phyloP scores from a whole-genome alignment of 2,888 invertebrate genomes.

The Eupithecia subfuscata region DNA sequence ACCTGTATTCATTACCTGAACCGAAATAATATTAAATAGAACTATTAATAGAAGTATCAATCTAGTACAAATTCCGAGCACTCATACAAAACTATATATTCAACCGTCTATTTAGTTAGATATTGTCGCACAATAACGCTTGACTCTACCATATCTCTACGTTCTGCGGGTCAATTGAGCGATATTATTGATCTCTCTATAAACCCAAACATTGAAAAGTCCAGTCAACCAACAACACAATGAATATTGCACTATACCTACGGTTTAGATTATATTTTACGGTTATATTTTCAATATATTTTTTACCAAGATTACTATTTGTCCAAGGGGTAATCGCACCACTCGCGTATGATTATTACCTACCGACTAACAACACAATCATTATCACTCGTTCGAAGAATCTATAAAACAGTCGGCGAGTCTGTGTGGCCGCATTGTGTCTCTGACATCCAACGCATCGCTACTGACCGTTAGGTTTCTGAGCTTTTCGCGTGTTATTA shows the following conservation, averaged over 20 bases:
- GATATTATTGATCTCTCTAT: neutral
- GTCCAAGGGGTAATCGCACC: slow-evolving; percentile 30
- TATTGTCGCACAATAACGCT: neutral
- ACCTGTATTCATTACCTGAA: neutral
- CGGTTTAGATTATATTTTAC: neutral
- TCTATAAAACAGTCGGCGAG: slow-evolving; percentile 68
- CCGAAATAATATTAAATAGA: neutral
- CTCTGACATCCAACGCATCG: slow-evolving; percentile 67
- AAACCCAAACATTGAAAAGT: neutral
- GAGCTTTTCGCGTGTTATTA: slow-evolving; percentile 43
- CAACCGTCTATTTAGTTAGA: neutral
- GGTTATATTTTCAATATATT: neutral
- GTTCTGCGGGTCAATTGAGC: neutral
- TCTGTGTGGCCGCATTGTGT: slow-evolving; percentile 65
- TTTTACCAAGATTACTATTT: slow-evolving; percentile 14
- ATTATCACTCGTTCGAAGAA: slow-evolving; percentile 43
- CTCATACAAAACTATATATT: neutral
- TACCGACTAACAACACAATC: slow-evolving; percentile 37
- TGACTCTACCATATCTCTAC: neutral
- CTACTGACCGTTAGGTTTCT: slow-evolving; percentile 45
- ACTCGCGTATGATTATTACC: slow-evolving; percentile 41
- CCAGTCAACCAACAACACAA: neutral
- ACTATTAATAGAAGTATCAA: neutral
- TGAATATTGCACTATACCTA: neutral
- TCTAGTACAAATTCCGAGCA: neutral